A percentile compares a stretch with the other conserved stretches of the same genome.
These are phyloP conservation scores for Drosophila bifasciata DNA, from an alignment of 1,140 invertebrate species.

Conservation along the genomic window DNA sequence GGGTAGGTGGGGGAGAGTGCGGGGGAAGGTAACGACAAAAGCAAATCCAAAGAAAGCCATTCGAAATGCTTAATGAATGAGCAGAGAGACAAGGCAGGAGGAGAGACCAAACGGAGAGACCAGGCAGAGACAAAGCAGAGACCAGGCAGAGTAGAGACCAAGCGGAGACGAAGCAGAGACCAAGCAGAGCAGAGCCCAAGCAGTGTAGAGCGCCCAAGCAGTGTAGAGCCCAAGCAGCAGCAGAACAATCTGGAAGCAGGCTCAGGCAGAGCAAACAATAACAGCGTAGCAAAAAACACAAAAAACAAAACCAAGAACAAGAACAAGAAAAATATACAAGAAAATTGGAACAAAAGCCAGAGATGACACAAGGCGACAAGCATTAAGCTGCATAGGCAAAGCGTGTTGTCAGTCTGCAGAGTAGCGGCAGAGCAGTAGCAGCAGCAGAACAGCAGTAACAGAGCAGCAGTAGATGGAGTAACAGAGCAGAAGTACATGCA, in stretches of 20 bases:
- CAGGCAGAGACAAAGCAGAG: not conserved
- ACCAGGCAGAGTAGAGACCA: not conserved
- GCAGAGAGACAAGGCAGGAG: constrained; percentile 13
- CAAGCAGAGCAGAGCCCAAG: no score
- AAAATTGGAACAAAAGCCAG: constrained; percentile 18
- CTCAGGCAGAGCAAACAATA: no score
- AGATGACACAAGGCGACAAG: constrained; percentile 26
- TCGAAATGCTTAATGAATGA: constrained; percentile 54
- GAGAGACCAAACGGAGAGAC: not conserved
- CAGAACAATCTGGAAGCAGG: no score
- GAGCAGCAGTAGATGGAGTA: no score
- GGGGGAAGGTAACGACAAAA: constrained; percentile 25
- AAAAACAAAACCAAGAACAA: not conserved
- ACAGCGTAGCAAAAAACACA: not conserved
- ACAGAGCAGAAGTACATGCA: no score
- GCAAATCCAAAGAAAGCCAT: constrained; percentile 41
- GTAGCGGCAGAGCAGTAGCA: constrained; percentile 10
- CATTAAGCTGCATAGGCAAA: constrained; percentile 31
- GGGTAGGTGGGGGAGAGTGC: constrained; percentile 2
- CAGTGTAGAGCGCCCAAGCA: not conserved
- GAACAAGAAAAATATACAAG: constrained; percentile 19
- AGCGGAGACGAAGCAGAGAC: no score
- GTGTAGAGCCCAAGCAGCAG: not conserved
- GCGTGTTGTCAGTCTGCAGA: constrained; percentile 17
- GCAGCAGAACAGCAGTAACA: no score